Evolutionary conservation across 2,797 vertebrate species (phyloP).

Genomic region (Diplodus sargus): DNA sequence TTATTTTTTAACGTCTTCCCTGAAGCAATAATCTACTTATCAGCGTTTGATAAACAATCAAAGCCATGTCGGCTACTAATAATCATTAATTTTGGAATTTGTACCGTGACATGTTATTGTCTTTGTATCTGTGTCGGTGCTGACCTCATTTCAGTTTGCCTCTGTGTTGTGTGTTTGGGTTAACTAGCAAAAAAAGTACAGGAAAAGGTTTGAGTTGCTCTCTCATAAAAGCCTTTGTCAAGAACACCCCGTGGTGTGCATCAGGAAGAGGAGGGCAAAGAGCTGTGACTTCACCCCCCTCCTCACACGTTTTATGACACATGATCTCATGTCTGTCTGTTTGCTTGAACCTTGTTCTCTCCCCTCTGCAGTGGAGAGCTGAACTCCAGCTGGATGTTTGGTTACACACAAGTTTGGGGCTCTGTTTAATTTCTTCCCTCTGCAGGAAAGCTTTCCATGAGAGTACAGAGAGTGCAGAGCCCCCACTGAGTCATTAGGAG

Average conservation of each 20-base stretch:
- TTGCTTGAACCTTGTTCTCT: slow-evolving; percentile 53
- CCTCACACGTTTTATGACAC: slow-evolving; percentile 58
- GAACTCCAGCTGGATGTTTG: slow-evolving; percentile 40
- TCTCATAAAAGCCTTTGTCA: neutral
- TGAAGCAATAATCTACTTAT: slow-evolving; percentile 7
- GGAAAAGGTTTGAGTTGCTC: neutral
- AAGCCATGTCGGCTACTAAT: accelerated
- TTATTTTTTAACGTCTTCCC: neutral
- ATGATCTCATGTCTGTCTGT: slow-evolving; percentile 55
- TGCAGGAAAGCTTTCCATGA: slow-evolving; percentile 19
- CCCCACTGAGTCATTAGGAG: slow-evolving; percentile 65
- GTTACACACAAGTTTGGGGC: slow-evolving; percentile 21
- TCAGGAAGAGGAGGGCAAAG: slow-evolving; percentile 44
- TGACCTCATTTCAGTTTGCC: slow-evolving; percentile 4
- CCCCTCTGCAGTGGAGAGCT: slow-evolving; percentile 16
- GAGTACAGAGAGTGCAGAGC: slow-evolving; percentile 56
- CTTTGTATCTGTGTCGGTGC: neutral
- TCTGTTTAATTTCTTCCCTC: slow-evolving; percentile 4
- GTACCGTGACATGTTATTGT: neutral
- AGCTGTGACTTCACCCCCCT: slow-evolving; percentile 29
- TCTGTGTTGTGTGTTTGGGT: neutral
- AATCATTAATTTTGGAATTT: neutral
- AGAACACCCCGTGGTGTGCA: neutral
- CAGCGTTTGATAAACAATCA: neutral
- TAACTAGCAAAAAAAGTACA: neutral